Conservation (phyloP, 1,140 invertebrate genomes). For the Reticulitermes speratus region DNA sequence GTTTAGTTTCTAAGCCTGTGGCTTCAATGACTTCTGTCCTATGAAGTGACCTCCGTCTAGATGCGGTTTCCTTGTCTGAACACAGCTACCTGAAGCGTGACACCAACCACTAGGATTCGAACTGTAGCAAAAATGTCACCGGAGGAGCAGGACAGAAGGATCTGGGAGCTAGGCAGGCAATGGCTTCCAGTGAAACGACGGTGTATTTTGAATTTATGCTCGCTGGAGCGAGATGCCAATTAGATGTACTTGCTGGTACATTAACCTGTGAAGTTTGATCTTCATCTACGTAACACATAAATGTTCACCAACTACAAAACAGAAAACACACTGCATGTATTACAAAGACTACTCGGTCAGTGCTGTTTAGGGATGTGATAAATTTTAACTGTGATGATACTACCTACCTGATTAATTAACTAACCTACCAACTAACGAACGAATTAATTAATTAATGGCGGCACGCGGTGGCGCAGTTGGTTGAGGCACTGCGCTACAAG, state of each 20-base stretch:
- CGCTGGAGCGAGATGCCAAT: background rate
- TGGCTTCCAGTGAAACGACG: background rate
- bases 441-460: too few species aligned
- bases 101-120: background rate
- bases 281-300: background rate
- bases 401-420: too few species aligned
- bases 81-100: background rate
- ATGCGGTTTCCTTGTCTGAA: background rate
- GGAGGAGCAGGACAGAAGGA: background rate
- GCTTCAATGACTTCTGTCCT: too few species aligned
- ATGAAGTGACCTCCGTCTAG: background rate
- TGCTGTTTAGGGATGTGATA: too few species aligned
- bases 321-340: background rate
- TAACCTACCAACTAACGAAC: too few species aligned
- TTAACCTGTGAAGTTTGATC: background rate
- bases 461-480: too few species aligned
- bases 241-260: background rate
- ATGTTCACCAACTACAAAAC: background rate
- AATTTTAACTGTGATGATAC: too few species aligned
- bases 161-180: background rate
- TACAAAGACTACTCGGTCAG: too few species aligned
- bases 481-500: too few species aligned
- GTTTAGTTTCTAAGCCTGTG: background rate
- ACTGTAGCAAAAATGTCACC: background rate
- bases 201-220: background rate